Base-by-base conservation (phyloP, 2,888 invertebrate species). In the Stenotaenia linearis region DNA sequence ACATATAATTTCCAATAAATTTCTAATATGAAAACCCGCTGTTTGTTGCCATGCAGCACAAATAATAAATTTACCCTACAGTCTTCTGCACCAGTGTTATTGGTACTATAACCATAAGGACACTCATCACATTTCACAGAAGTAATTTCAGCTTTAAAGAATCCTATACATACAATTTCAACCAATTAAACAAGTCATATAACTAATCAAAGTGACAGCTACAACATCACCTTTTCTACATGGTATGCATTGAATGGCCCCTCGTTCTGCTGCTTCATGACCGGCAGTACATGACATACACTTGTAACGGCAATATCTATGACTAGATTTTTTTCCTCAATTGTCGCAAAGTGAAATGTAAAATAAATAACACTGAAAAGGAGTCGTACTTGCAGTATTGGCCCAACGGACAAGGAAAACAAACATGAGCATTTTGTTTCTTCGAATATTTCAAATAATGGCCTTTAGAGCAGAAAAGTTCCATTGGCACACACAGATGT, bases 151-250 rank as follows among this genome's bases (percentile, higher is more conserved):
- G 23, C 23, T 61, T 28, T 61, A 61, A 25, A 61, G 15, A 61
- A 61, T 25, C 61, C 61, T 61, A 6, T 1, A 4, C 7, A 61
- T 23, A 61, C 3, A 56, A 23, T 56, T 56, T 10, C 5, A 1
- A 45, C 0, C 5, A 15, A 45, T n/a, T 5, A 7, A 18, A n/a
- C n/a, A n/a, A 18, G 9, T 2, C 40, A 12, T 2, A 2, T 40
- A 15, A 40, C 40, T 2, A 40, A 40, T 12, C 15, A 45, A 45
- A 32, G 9, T 32, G 32, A 32, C 32, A n/a, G n/a, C n/a, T n/a
- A n/a, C n/a, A n/a, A n/a, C n/a, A n/a, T n/a, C n/a, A 23, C 61
- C 61, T 61, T 61, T 61, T 61, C 61, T 61, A 25, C 61, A 61
- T 23, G 1, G 25, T 0, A 25, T 61, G 61, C 61, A 61, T 25